Evolutionary conservation across 2,797 vertebrate species (phyloP).

Genomic region (Heterohyrax brucei): DNA sequence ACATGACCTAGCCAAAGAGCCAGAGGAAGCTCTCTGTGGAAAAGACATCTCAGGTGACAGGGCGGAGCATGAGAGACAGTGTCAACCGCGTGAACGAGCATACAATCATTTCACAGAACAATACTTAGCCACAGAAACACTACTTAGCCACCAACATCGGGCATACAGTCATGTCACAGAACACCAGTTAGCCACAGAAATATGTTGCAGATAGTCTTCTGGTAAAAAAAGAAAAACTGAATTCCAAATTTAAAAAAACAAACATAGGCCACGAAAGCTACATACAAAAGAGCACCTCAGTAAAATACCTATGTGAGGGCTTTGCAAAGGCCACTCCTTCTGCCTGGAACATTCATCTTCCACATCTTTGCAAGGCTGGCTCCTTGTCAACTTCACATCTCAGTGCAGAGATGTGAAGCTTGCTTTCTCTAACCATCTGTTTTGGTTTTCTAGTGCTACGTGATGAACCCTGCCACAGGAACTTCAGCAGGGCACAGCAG

Average conservation of each 20-base stretch:
- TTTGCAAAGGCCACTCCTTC: not conserved
- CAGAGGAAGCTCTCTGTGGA: not conserved
- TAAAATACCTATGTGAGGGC: not conserved
- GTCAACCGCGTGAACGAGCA: not conserved
- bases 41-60: not conserved
- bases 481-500: not conserved
- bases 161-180: not conserved
- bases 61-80: not conserved
- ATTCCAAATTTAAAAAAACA: not conserved
- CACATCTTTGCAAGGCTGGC: not conserved
- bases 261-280: not conserved
- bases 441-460: not conserved
- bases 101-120: not conserved
- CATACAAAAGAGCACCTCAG: not conserved
- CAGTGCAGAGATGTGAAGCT: not conserved
- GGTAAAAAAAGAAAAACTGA: not conserved
- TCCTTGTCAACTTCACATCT: not conserved
- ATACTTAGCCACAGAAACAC: not conserved
- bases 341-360: not conserved
- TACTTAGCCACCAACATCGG: too few species aligned
- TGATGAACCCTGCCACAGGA: not conserved
- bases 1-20: not conserved
- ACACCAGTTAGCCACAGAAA: not conserved
- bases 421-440: not conserved
- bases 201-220: not conserved